A percentile compares a stretch with the other conserved stretches of the same genome.
These are phyloP conservation scores for Pseudomyrmex flavicornis DNA, from an alignment of 1,140 invertebrate genomes.

Conservation along the genomic window DNA sequence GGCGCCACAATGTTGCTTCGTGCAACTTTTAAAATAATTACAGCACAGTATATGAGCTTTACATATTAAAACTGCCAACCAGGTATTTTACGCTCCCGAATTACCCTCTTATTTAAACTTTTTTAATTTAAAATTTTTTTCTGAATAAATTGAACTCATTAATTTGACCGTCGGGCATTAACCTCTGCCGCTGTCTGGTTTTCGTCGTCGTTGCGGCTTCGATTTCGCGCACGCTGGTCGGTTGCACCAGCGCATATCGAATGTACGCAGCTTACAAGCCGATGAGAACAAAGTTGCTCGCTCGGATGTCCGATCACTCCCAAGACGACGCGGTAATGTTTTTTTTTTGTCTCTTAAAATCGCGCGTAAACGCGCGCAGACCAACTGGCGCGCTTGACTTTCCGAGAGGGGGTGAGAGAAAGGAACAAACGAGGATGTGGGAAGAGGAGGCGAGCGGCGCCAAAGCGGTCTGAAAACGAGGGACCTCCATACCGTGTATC, in stretches of 20 bases:
- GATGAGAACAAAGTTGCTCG: not conserved
- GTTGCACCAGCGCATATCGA: slow-evolving; percentile 31
- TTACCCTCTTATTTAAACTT: not conserved
- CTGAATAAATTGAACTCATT: not conserved
- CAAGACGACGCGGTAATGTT: slow-evolving; percentile 17
- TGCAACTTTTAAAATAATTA: not conserved
- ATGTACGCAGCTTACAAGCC: not conserved
- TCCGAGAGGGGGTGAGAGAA: not conserved
- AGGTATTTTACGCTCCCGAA: not conserved
- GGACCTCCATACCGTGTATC: slow-evolving; percentile 34
- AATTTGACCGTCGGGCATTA: not conserved
- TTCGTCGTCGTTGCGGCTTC: slow-evolving; percentile 4
- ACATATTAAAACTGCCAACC: not conserved
- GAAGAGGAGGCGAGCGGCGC: not conserved
- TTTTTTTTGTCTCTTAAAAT: slow-evolving; percentile 43
- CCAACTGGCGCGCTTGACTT: slow-evolving; percentile 43
- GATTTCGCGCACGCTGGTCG: slow-evolving; percentile 35
- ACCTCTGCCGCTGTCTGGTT: not conserved
- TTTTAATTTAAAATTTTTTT: not conserved
- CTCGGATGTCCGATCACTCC: slow-evolving; percentile 24
- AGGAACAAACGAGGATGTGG: not conserved
- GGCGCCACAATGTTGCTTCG: no score
- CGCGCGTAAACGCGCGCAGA: slow-evolving; percentile 25
- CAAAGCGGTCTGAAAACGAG: slow-evolving; percentile 45
- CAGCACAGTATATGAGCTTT: no score